phyloP scores from a whole-genome alignment of 2,113 vertebrate species.

The Zosterops lateralis region DNA sequence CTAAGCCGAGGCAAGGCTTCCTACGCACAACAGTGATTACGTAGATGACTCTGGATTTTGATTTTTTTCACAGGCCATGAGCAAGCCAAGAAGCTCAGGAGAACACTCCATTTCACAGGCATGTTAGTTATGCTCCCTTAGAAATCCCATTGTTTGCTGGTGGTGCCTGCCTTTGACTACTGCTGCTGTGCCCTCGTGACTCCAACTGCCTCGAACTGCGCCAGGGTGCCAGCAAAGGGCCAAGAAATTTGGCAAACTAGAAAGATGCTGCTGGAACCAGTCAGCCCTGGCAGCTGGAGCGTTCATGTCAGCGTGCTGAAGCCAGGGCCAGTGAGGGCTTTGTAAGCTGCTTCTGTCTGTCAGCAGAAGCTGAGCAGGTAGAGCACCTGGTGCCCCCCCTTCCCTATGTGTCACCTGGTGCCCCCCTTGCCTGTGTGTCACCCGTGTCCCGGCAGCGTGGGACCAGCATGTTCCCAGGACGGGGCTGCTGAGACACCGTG shows the following conservation, averaged over 20 bases:
- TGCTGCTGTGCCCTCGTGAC: background rate
- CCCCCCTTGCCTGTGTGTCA: rapidly evolving
- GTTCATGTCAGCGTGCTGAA: rapidly evolving
- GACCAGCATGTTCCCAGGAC: background rate
- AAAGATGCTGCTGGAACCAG: background rate
- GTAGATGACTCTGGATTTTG: background rate
- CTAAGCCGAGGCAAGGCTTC: constrained; percentile 50
- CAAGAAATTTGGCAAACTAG: background rate
- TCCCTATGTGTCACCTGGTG: rapidly evolving
- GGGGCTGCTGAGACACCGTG: background rate
- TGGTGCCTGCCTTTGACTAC: background rate
- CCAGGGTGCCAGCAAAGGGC: background rate
- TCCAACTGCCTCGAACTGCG: background rate
- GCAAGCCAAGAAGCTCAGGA: constrained; percentile 24
- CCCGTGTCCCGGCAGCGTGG: rapidly evolving
- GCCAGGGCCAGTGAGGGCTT: background rate
- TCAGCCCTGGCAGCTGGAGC: background rate
- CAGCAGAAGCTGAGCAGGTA: background rate
- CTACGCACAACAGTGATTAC: constrained; percentile 12
- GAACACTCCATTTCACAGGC: background rate
- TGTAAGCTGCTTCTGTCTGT: background rate
- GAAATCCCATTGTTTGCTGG: constrained; percentile 48
- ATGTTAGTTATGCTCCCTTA: constrained; percentile 40
- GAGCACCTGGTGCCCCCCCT: background rate
- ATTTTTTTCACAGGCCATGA: background rate